phyloP scores from a whole-genome alignment of 1,140 invertebrate species.

The Cryptotermes secundus region DNA sequence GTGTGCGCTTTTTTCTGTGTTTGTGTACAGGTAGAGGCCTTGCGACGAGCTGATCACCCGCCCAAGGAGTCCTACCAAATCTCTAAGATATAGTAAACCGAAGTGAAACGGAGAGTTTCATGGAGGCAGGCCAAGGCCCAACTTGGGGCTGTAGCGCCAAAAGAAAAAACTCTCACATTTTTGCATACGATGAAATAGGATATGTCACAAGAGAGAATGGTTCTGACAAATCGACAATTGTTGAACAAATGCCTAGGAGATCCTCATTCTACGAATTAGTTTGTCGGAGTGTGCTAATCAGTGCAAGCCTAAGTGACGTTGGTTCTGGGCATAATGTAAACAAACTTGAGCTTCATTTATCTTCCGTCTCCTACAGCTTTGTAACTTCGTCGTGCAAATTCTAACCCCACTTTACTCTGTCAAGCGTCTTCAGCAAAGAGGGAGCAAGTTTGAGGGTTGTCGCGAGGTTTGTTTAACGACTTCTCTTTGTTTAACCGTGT shows the following conservation, averaged over 20 bases:
- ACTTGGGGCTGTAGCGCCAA: too few species aligned
- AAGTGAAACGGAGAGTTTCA: too few species aligned
- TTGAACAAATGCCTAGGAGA: neutral
- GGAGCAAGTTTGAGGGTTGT: neutral
- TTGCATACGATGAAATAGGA: too few species aligned
- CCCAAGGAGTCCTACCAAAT: too few species aligned
- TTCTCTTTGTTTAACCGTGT: neutral
- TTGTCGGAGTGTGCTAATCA: neutral
- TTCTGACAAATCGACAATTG: neutral
- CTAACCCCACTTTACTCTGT: slow-evolving; percentile 1
- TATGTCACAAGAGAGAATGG: too few species aligned
- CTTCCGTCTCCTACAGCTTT: neutral
- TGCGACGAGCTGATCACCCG: too few species aligned
- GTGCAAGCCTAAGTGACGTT: neutral
- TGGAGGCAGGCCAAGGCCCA: too few species aligned
- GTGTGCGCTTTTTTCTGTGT: too few species aligned
- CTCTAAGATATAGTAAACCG: too few species aligned
- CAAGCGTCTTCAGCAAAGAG: neutral
- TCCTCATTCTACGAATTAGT: neutral
- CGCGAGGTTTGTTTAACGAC: neutral
- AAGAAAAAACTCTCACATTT: too few species aligned
- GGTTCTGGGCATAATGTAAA: neutral
- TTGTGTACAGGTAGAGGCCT: too few species aligned
- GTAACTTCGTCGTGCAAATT: neutral
- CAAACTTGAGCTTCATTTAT: neutral